Conservation (phyloP, 2,797 vertebrate genomes). For the Platyrinchus mystaceus region DNA sequence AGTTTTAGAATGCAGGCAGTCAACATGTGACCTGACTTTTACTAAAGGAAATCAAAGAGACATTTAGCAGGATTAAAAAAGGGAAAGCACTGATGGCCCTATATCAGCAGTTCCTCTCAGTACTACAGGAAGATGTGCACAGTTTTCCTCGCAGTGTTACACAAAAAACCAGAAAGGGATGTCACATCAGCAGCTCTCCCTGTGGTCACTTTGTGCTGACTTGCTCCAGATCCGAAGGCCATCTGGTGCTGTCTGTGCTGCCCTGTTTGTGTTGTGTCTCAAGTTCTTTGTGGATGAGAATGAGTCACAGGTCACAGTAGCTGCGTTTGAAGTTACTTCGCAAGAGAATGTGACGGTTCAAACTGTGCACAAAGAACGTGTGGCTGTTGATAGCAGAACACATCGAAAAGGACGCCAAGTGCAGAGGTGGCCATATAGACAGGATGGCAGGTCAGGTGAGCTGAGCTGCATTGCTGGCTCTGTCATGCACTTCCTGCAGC, state of each 20-base stretch:
- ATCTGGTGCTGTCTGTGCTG: slow-evolving; percentile 7
- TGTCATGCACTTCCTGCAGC: neutral
- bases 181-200: neutral
- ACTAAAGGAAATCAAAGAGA: slow-evolving; percentile 38
- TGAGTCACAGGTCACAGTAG: neutral
- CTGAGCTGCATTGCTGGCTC: neutral
- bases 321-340: neutral
- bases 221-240: neutral
- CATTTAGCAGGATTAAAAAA: neutral
- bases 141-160: neutral
- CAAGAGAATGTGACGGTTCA: neutral
- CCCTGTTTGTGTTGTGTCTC: neutral
- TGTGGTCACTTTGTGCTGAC: neutral
- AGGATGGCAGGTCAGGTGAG: neutral
- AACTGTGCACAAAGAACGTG: neutral
- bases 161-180: neutral
- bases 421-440: neutral
- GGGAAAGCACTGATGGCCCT: neutral
- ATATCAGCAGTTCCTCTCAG: neutral
- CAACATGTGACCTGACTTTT: slow-evolving; percentile 50
- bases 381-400: neutral
- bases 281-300: neutral
- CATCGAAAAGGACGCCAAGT: neutral
- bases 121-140: neutral
- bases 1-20: slow-evolving; percentile 23